Conservation (phyloP, 2,113 vertebrate genomes). For the Paramisgurnus dabryanus region DNA sequence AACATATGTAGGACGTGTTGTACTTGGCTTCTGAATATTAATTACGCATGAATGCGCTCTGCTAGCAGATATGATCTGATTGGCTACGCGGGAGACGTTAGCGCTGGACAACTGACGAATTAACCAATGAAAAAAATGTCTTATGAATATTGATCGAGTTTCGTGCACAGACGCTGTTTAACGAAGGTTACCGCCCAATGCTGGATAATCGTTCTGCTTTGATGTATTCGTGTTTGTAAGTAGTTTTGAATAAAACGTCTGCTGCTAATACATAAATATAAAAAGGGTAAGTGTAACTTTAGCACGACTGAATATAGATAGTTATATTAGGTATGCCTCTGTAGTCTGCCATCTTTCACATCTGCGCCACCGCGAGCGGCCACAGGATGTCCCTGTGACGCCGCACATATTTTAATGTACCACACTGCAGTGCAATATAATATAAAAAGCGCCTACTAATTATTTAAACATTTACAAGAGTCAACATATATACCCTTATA, state of each 20-base stretch:
- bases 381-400: constrained; percentile 47
- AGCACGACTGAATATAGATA: background rate
- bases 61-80: background rate
- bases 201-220: background rate
- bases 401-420: background rate
- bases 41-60: background rate
- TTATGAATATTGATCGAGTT: background rate
- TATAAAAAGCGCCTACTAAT: background rate
- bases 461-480: too few relatives aligned
- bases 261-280: background rate
- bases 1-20: background rate
- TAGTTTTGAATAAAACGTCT: background rate
- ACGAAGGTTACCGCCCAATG: background rate
- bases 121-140: too few relatives aligned
- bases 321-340: too few relatives aligned
- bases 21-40: background rate
- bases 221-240: background rate
- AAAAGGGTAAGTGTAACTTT: background rate
- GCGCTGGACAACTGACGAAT: background rate
- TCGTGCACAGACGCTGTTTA: background rate
- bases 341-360: background rate
- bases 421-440: background rate
- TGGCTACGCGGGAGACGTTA: background rate
- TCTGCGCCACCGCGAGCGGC: background rate
- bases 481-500: too few relatives aligned